phyloP scores from a whole-genome alignment of 2,888 invertebrate genomes.

The Lithophane socia region DNA sequence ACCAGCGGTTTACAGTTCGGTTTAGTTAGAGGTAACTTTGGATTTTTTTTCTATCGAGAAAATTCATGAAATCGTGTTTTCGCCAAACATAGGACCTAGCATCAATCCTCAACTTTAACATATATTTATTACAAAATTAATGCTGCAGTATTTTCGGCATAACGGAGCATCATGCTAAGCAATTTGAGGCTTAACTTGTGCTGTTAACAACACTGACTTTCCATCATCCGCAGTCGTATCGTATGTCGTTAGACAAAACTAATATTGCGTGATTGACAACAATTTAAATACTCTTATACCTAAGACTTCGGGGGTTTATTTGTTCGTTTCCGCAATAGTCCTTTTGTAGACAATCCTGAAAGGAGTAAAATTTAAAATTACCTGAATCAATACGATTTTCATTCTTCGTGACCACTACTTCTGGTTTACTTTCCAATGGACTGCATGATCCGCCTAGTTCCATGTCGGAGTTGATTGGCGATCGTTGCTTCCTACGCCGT shows the following conservation, averaged over 20 bases:
- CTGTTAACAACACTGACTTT: not conserved
- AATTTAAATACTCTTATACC: not conserved
- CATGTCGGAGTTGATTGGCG: conserved; percentile 30
- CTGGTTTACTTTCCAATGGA: conserved; percentile 46
- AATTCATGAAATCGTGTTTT: too few species aligned
- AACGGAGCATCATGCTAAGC: too few species aligned
- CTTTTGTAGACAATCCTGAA: not conserved
- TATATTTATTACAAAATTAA: too few species aligned
- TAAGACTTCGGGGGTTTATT: not conserved
- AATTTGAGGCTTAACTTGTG: not conserved
- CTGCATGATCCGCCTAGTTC: conserved; percentile 24
- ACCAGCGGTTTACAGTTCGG: too few species aligned
- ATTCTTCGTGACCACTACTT: conserved; percentile 30
- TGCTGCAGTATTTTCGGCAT: too few species aligned
- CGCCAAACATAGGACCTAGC: too few species aligned
- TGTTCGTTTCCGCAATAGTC: not conserved
- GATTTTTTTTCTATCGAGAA: too few species aligned
- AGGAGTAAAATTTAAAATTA: conserved; percentile 38
- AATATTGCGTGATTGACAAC: not conserved
- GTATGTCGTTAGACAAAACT: not conserved
- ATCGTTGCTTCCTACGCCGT: conserved; percentile 32
- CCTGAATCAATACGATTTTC: conserved; percentile 63
- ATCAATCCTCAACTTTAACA: too few species aligned
- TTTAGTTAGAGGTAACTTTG: too few species aligned
- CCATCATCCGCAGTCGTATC: not conserved